Percentiles rank a stretch among this genome's conserved stretches.
Evolutionary conservation across 2,113 vertebrate species (phyloP).

Genomic region (Noturus placidus): DNA sequence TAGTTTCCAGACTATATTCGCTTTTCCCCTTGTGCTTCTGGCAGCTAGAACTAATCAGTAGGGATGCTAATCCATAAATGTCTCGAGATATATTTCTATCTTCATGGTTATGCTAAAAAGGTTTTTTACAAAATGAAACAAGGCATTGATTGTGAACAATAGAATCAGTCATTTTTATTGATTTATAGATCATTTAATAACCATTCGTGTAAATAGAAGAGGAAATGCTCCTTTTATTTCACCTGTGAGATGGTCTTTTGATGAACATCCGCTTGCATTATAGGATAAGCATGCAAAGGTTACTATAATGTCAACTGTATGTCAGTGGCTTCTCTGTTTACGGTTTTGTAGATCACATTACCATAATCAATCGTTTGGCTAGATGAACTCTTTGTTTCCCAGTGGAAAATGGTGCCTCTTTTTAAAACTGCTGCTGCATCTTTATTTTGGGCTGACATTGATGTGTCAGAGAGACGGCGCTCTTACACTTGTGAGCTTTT

Average conservation of each 20-base stretch:
- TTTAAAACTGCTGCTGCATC: constrained; percentile 33
- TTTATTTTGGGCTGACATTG: constrained; percentile 45
- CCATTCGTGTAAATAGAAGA: not conserved
- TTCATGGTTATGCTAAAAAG: not conserved
- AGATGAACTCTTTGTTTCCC: constrained; percentile 49
- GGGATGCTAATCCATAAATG: constrained; percentile 22
- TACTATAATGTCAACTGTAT: constrained; percentile 75
- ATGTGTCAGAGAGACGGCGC: constrained; percentile 39
- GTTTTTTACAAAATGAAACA: not conserved
- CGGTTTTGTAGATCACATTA: constrained; percentile 72
- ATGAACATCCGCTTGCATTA: constrained; percentile 71
- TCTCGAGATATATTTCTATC: not conserved
- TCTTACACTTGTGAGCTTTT: constrained; percentile 44
- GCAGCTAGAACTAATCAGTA: constrained; percentile 31
- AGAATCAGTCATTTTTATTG: constrained; percentile 11
- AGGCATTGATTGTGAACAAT: not conserved
- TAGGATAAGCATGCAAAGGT: constrained; percentile 76
- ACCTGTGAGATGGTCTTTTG: constrained; percentile 45
- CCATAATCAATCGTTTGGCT: constrained; percentile 73
- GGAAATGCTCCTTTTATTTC: not conserved
- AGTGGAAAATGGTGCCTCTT: constrained; percentile 43
- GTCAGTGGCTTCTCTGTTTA: constrained; percentile 64
- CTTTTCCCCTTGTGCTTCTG: not conserved
- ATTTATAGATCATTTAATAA: not conserved
- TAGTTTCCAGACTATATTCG: constrained; percentile 18